Evolutionary conservation across 53 echinoderm and acorn worm genomes (phyloP), one percentile per base, ranked within the genome.

Genomic region (Arbacia lixula): DNA sequence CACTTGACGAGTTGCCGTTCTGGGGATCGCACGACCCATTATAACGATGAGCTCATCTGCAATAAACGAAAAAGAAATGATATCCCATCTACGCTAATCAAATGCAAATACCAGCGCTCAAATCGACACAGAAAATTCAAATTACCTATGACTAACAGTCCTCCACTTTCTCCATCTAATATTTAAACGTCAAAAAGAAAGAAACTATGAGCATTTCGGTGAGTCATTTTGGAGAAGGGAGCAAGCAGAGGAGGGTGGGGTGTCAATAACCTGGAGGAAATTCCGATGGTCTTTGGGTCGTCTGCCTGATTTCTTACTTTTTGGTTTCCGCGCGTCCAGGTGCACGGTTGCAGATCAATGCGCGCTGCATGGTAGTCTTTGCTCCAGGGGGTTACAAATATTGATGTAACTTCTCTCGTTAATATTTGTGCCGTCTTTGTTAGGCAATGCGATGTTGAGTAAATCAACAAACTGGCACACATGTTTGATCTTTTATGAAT

Each of bases 101-200:
- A 36, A 77, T 77, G 39, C 77, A 77, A 77, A 77, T 57, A 37
- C 55, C 77, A 56, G 37, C 37, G 39, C 19, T 26, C 56, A 58
- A 77, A 12, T 77, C 58, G 58, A 58, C 77, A 57, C 77, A 58
- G 57, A 58, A 77, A 52, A 57, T 77, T 77, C 60, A 77, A 77
- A 77, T 58, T 27, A 58, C 33, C 57, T 77, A 77, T 77, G 77
- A 77, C 77, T 77, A 77, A 77, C 77, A 12, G 37, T 37, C 27
- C 77, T 77, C 39, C 57, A 77, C 77, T 74, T 74, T 74, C 53
- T 53, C 52, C 74, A 74, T 74, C 74, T 74, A 74, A 74, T 74
- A 74, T 74, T 46, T 74, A 74, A 74, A 53, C 69, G 43, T 69
- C 69, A 69, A 69, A 69, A 69, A 43, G 69, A 42, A n/a, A n/a